Evolutionary conservation across 2,113 vertebrate species (phyloP).

Genomic region (Salvelinus fontinalis): DNA sequence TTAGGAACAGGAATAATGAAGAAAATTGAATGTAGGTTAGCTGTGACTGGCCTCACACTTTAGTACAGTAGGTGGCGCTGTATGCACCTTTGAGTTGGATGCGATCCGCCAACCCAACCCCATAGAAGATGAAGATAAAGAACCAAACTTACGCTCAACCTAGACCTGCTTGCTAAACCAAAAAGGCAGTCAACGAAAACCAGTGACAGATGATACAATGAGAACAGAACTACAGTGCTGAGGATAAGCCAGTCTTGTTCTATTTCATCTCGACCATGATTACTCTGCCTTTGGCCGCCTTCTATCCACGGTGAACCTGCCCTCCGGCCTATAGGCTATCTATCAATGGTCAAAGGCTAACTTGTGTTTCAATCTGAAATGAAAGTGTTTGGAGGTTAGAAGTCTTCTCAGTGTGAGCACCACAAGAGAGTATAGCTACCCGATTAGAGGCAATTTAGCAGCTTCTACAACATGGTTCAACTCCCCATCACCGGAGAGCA

Average conservation of each 20-base stretch:
- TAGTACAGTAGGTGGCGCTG: no score
- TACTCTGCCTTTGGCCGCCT: background rate
- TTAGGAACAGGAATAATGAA: no score
- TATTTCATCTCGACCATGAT: background rate
- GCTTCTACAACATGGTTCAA: conserved; percentile 21
- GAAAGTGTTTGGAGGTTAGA: conserved; percentile 22
- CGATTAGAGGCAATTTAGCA: conserved; percentile 20
- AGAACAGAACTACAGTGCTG: conserved; percentile 25
- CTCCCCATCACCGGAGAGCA: conserved; percentile 14
- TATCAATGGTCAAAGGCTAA: conserved; percentile 48
- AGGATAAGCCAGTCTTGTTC: background rate
- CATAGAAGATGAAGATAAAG: no score
- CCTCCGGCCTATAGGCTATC: conserved; percentile 48
- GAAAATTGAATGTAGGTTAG: no score
- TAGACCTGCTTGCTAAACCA: no score
- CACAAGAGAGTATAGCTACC: conserved; percentile 54
- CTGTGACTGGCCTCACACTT: no score
- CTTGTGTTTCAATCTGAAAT: conserved; percentile 28
- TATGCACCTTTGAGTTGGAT: no score
- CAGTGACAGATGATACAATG: background rate
- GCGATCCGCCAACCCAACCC: no score
- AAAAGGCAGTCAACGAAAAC: no score
- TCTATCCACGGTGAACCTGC: conserved; percentile 1
- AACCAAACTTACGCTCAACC: no score
- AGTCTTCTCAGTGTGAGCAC: conserved; percentile 39